These are phyloP conservation scores for Meriones psammophilus DNA, from an alignment of 2,797 vertebrate genomes.

Conservation along the genomic window DNA sequence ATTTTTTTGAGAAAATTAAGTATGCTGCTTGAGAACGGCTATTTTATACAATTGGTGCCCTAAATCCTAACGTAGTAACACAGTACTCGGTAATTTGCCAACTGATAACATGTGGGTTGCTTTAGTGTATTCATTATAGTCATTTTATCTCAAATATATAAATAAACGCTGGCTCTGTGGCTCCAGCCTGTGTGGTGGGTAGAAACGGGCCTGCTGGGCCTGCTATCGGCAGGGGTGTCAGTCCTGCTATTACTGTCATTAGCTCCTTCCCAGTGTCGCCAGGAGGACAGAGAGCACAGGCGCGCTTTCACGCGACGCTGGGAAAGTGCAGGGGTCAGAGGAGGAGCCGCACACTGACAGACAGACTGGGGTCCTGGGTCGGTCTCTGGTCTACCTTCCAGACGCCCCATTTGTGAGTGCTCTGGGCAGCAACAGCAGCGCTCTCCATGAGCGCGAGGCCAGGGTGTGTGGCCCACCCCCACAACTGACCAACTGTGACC, in stretches of 20 bases:
- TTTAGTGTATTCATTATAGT: neutral
- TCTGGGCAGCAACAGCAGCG: rapidly evolving
- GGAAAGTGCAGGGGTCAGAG: constrained; percentile 2
- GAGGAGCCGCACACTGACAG: neutral
- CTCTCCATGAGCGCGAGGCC: neutral
- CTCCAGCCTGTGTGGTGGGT: neutral
- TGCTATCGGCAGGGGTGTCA: rapidly evolving
- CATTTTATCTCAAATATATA: neutral
- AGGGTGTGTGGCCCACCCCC: neutral
- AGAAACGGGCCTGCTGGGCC: rapidly evolving
- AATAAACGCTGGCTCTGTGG: rapidly evolving
- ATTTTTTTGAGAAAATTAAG: neutral
- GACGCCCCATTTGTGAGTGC: neutral
- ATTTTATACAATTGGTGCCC: neutral
- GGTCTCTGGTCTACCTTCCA: neutral
- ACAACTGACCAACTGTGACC: neutral
- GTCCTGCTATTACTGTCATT: neutral
- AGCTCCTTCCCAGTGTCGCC: neutral
- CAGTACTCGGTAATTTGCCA: neutral
- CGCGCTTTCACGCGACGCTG: neutral
- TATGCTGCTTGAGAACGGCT: neutral
- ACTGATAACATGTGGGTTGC: neutral
- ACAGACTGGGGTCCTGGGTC: neutral
- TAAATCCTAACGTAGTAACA: neutral
- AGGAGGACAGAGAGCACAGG: neutral